Conservation (phyloP, 2,888 invertebrate species). For the Trilocha varians region DNA sequence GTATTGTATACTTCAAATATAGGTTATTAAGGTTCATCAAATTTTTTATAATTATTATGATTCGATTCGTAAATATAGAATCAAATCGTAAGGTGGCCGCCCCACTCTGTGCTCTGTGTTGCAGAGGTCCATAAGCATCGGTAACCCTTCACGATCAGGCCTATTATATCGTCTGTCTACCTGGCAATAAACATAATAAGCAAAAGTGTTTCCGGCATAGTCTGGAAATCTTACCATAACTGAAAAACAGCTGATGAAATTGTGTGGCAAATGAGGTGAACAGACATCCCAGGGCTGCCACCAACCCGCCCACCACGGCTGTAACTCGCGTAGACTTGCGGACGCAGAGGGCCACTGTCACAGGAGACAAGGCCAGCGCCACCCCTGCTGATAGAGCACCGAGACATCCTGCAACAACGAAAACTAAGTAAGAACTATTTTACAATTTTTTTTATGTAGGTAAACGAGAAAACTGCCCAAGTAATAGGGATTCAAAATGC, state of each 20-base stretch:
- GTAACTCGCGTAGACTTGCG: slow-evolving; percentile 90
- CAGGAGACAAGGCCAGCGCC: slow-evolving; percentile 85
- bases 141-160: too few species aligned
- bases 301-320: slow-evolving; percentile 89
- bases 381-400: slow-evolving; percentile 86
- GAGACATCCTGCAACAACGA: slow-evolving; percentile 83
- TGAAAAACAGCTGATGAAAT: slow-evolving; percentile 92
- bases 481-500: too few species aligned
- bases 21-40: too few species aligned
- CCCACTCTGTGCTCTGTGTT: too few species aligned
- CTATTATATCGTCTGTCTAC: too few species aligned
- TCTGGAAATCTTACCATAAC: slow-evolving; percentile 69
- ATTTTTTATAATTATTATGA: too few species aligned
- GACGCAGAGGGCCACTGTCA: slow-evolving; percentile 88
- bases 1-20: too few species aligned
- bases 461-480: not conserved
- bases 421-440: not conserved
- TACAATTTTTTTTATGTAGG: not conserved
- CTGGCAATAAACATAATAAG: too few species aligned
- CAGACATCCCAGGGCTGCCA: slow-evolving; percentile 88
- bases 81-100: too few species aligned
- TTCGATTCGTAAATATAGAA: too few species aligned
- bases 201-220: too few species aligned
- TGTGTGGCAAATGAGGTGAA: slow-evolving; percentile 93
- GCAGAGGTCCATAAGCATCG: too few species aligned